Evolutionary conservation across 53 echinoderm and acorn worm genomes (phyloP).

Genomic region (Temnopleurus reevesii): DNA sequence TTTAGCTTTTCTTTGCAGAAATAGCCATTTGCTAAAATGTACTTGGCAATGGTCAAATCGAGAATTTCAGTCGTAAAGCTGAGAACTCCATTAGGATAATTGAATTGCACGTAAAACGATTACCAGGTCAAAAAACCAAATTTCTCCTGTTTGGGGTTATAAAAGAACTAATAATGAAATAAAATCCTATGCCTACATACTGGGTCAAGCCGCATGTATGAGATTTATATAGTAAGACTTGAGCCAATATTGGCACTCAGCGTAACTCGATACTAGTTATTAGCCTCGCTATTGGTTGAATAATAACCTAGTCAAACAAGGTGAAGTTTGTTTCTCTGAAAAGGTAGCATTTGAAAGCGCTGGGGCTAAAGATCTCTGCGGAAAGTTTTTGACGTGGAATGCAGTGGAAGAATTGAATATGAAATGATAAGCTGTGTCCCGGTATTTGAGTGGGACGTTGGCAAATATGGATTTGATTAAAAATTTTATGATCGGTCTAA

Average conservation of each 20-base stretch:
- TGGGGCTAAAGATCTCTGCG: no score
- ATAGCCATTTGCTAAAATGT: neutral
- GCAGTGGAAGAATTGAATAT: no score
- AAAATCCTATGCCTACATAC: neutral
- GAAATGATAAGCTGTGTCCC: no score
- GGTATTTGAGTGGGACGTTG: no score
- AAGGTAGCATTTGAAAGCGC: neutral
- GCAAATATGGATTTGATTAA: no score
- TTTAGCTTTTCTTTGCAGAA: neutral
- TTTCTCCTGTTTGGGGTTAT: neutral
- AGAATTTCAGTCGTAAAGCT: neutral
- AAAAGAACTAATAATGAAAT: neutral
- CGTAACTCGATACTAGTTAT: constrained; percentile 2
- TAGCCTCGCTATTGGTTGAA: neutral
- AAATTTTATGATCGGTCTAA: no score
- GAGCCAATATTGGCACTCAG: neutral
- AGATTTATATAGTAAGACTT: neutral
- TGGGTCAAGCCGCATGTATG: neutral
- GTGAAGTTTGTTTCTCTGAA: neutral
- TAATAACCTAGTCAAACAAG: neutral
- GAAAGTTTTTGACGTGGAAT: no score
- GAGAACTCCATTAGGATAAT: neutral
- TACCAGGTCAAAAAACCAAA: neutral
- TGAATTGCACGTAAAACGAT: neutral
- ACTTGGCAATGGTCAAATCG: neutral